Conservation (phyloP, 2,113 vertebrate species). For the Erinaceus europaeus region DNA sequence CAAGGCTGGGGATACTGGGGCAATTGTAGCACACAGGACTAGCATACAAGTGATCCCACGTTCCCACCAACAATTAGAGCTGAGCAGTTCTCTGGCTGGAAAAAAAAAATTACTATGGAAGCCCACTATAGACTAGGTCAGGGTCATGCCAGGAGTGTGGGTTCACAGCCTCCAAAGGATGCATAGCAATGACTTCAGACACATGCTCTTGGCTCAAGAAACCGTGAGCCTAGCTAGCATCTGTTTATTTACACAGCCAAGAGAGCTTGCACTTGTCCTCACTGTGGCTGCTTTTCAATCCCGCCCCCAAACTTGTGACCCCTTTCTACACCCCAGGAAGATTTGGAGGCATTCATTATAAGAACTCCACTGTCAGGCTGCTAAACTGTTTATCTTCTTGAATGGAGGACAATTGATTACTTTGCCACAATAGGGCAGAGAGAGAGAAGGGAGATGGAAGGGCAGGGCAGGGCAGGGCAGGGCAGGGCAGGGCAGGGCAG, state of each 20-base stretch:
- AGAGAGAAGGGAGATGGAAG: not conserved
- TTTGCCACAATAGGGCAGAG: not conserved
- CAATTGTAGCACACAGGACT: no score
- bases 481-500: not conserved
- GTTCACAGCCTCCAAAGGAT: not conserved
- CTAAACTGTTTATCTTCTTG: not conserved
- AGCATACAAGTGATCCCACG: no score
- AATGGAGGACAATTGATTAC: not conserved
- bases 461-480: not conserved
- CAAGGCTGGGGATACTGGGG: no score
- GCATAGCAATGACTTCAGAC: not conserved
- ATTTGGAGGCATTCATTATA: not conserved
- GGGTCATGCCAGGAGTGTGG: not conserved
- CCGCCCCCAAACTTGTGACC: not conserved
- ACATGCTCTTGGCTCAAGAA: not conserved
- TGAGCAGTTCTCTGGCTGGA: no score
- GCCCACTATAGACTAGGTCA: no score
- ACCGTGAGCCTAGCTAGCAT: not conserved
- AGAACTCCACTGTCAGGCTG: no score
- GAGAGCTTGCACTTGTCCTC: not conserved
- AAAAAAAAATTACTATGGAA: no score
- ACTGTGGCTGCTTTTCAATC: not conserved
- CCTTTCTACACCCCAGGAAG: not conserved
- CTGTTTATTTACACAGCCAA: not conserved
- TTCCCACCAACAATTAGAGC: no score